These are phyloP conservation scores for Platorchestia sp. DNA, from an alignment of 1,140 invertebrate genomes.

Conservation along the genomic window DNA sequence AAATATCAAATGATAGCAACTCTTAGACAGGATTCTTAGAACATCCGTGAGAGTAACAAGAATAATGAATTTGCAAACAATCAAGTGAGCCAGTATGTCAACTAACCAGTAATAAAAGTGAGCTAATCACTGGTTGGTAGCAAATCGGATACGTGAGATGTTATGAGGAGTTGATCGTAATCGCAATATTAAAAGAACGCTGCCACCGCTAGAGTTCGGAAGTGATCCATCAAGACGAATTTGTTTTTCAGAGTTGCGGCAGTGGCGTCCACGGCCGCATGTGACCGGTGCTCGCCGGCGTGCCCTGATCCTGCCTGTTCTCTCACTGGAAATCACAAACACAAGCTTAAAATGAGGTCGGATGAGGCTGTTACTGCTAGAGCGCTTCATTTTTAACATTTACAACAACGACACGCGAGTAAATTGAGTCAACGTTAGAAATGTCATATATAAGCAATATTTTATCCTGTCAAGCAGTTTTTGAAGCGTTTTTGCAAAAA, in stretches of 20 bases:
- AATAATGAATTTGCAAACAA: background rate
- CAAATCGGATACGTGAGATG: background rate
- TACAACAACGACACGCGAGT: too few relatives aligned
- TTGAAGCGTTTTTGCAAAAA: too few relatives aligned
- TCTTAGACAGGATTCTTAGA: background rate
- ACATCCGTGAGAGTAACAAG: background rate
- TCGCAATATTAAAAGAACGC: background rate
- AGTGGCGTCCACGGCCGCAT: background rate
- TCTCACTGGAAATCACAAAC: too few relatives aligned
- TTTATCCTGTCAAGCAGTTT: too few relatives aligned
- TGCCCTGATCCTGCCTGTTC: too few relatives aligned
- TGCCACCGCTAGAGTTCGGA: background rate
- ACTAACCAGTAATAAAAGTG: background rate
- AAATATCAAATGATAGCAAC: background rate
- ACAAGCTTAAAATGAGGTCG: too few relatives aligned
- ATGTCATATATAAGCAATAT: too few relatives aligned
- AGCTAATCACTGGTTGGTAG: background rate
- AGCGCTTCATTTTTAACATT: too few relatives aligned
- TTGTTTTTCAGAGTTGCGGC: background rate
- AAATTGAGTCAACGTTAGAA: too few relatives aligned
- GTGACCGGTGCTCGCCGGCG: too few relatives aligned
- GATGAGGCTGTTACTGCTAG: too few relatives aligned
- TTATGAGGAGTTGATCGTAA: background rate
- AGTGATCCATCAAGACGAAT: background rate
- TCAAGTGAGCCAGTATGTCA: background rate